Evolutionary conservation across 2,888 invertebrate genomes (phyloP), one percentile per base, ranked within the genome.

Genomic region (Drosophila anomelani): DNA sequence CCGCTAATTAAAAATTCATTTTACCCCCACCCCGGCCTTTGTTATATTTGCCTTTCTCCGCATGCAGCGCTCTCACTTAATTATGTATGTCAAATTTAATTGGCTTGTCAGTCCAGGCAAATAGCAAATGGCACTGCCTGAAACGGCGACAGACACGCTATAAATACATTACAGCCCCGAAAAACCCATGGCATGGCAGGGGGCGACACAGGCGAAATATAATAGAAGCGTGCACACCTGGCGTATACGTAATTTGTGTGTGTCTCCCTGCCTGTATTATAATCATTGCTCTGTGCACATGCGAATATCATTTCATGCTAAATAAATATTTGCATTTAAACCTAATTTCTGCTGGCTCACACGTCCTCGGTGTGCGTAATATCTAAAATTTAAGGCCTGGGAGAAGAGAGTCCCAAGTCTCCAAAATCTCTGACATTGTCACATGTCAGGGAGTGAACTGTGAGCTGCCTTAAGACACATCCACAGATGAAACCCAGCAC

Each of bases 51-150:
- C 62, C 67, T 70, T 72, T 75, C 64, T 49, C 58, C 64, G 59
- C 41, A 41, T 72, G 54, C 76, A 75, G 72, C 56, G 39, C 78
- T 44, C 78, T 46, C 78, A 77, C 73, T 79, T 81, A 85, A 85
- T 88, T 82, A 86, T 82, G 74, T 81, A 80, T 88, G 86, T 85
- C 86, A 86, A 78, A 78, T 80, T 85, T 88, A 86, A 86, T 86
- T 88, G 88, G 85, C 88, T 77, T 86, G 85, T 85, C 87, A 80
- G 84, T 77, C 72, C 61, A 32, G 67, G 55, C 66, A 73, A 38
- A 54, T 49, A 58, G 29, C 63, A 38, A 55, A 59, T 53, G 51
- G 51, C 51, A 53, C 23, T 53, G 36, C 34, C 38, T 55, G 20
- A 47, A 41, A 63, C 26, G 54, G 15, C 60, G 38, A 68, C 57